These are phyloP conservation scores for Sebastes ruberrimus DNA, from an alignment of 2,797 vertebrate genomes.

Conservation along the genomic window DNA sequence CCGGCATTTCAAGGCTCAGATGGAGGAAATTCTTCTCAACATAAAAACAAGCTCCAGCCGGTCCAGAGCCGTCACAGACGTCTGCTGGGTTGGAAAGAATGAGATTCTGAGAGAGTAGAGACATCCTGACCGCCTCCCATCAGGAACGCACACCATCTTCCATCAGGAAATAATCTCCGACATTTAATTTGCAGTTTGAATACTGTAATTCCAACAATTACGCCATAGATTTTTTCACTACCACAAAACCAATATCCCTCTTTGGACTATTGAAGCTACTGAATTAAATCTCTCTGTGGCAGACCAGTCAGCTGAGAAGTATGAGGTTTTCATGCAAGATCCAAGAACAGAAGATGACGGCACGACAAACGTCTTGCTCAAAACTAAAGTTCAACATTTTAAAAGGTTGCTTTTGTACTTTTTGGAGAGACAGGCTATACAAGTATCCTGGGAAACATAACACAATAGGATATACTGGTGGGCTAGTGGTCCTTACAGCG, in stretches of 20 bases:
- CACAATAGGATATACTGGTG: neutral
- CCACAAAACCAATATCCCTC: slow-evolving; percentile 65
- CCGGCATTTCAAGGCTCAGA: slow-evolving; percentile 26
- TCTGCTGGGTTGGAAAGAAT: slow-evolving; percentile 63
- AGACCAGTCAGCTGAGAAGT: slow-evolving; percentile 31
- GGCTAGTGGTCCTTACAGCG: neutral
- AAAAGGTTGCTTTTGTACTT: neutral
- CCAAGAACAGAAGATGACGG: neutral
- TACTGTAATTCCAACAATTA: slow-evolving; percentile 60
- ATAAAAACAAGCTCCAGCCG: slow-evolving; percentile 29
- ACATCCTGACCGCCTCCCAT: slow-evolving; percentile 41
- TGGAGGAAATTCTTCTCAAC: slow-evolving; percentile 51
- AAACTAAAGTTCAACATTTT: slow-evolving; percentile 8
- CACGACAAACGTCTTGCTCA: neutral
- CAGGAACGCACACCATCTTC: slow-evolving; percentile 45
- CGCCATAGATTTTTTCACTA: slow-evolving; percentile 35
- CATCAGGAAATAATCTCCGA: slow-evolving; percentile 60
- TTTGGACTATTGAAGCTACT: slow-evolving; percentile 37
- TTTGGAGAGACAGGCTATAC: neutral
- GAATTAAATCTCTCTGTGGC: slow-evolving; percentile 31
- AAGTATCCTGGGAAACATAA: neutral
- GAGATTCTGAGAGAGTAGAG: slow-evolving; percentile 42
- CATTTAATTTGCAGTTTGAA: slow-evolving; percentile 63
- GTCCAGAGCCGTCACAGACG: slow-evolving; percentile 24
- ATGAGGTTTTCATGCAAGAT: slow-evolving; percentile 27